Conservation (phyloP, 2,888 invertebrate species). For the Rhopalosiphum nymphaeae region DNA sequence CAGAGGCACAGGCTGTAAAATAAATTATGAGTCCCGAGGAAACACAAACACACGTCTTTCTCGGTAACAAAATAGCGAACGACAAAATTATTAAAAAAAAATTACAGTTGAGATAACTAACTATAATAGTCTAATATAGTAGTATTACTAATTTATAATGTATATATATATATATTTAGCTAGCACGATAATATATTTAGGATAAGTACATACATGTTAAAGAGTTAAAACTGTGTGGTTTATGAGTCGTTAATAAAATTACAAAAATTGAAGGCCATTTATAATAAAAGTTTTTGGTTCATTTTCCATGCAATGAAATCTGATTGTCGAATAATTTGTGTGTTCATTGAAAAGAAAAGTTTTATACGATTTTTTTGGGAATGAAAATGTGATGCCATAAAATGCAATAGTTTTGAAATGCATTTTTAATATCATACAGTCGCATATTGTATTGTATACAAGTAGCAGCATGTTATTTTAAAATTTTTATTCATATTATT, state of each 20-base stretch:
- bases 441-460: not conserved
- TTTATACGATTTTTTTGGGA: not conserved
- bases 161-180: not conserved
- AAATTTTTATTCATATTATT: not conserved
- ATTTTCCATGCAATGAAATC: not conserved
- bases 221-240: not conserved
- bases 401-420: not conserved
- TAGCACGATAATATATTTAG: not conserved
- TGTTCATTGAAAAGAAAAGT: not conserved
- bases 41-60: slow-evolving; percentile 19
- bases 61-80: not conserved
- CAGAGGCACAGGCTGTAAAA: slow-evolving; percentile 17
- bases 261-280: not conserved
- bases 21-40: slow-evolving; percentile 9
- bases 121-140: not conserved
- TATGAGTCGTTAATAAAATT: not conserved
- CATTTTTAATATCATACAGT: not conserved
- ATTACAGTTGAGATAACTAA: not conserved
- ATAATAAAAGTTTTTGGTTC: not conserved
- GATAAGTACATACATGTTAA: not conserved
- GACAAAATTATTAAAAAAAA: slow-evolving; percentile 10
- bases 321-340: not conserved
- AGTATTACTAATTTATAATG: not conserved
- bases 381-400: not conserved
- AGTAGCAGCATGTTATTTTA: not conserved